phyloP scores from a whole-genome alignment of 2,113 vertebrate species.

The Saguinus midas region DNA sequence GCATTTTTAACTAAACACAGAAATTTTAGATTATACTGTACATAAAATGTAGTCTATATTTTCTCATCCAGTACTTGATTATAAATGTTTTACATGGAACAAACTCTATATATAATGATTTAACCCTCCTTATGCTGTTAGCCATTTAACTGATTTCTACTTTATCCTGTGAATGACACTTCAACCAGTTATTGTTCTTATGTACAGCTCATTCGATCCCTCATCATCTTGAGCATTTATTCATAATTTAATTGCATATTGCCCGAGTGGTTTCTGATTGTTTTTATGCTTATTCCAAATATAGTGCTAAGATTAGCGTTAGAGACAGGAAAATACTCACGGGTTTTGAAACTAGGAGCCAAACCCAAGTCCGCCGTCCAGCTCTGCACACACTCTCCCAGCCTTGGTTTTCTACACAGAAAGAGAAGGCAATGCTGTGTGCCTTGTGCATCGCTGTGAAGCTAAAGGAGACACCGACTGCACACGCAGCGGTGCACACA shows the following conservation, averaged over 20 bases:
- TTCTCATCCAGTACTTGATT: background rate
- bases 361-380: background rate
- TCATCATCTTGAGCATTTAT: background rate
- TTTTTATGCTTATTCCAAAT: background rate
- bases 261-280: background rate
- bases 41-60: background rate
- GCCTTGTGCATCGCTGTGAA: background rate
- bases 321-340: background rate
- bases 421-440: background rate
- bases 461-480: background rate
- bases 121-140: background rate
- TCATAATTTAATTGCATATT: background rate
- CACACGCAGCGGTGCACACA: accelerated
- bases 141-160: background rate
- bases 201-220: background rate
- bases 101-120: background rate
- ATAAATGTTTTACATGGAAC: background rate
- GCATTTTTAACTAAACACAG: background rate
- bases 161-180: background rate
- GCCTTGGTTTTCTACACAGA: background rate
- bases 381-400: accelerated
- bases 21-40: background rate
- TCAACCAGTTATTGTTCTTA: background rate
- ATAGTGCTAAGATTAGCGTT: background rate
- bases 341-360: background rate